Percentiles rank a stretch among this genome's conserved stretches.
Evolutionary conservation across 2,888 invertebrate species (phyloP).

Genomic region (Leptinotarsa peninsularis): DNA sequence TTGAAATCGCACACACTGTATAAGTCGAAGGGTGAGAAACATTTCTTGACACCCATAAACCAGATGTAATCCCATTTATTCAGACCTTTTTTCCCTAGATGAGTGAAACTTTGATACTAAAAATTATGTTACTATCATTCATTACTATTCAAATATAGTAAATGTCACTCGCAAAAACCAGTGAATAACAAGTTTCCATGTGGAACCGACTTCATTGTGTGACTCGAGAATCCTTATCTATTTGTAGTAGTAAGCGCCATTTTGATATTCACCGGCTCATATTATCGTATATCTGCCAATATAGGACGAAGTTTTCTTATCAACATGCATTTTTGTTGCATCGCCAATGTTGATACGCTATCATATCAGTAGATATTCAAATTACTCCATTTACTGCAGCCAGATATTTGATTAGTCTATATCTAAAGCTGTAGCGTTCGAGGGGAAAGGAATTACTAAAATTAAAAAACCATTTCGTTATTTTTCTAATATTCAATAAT

Average conservation of each 20-base stretch:
- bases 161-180: not conserved
- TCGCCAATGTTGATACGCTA: slow-evolving; percentile 13
- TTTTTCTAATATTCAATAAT: too few relatives aligned
- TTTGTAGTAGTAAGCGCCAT: slow-evolving; percentile 2
- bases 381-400: not conserved
- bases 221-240: slow-evolving; percentile 8
- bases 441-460: too few relatives aligned
- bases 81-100: too few relatives aligned
- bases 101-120: too few relatives aligned
- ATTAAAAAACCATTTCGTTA: too few relatives aligned
- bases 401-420: not conserved
- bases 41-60: too few relatives aligned
- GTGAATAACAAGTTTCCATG: not conserved
- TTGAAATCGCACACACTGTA: too few relatives aligned
- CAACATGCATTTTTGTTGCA: slow-evolving; percentile 21
- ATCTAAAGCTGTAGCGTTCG: too few relatives aligned
- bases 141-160: too few relatives aligned
- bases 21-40: too few relatives aligned
- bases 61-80: too few relatives aligned
- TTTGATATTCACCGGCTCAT: not conserved
- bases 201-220: not conserved
- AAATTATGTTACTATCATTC: too few relatives aligned
- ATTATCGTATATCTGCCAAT: slow-evolving; percentile 21
- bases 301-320: slow-evolving; percentile 18
- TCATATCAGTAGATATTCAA: slow-evolving; percentile 5